A percentile compares a stretch with the other conserved stretches of the same genome.
Evolutionary conservation across 2,888 invertebrate genomes (phyloP).

Genomic region (Pilophorus perplexus): DNA sequence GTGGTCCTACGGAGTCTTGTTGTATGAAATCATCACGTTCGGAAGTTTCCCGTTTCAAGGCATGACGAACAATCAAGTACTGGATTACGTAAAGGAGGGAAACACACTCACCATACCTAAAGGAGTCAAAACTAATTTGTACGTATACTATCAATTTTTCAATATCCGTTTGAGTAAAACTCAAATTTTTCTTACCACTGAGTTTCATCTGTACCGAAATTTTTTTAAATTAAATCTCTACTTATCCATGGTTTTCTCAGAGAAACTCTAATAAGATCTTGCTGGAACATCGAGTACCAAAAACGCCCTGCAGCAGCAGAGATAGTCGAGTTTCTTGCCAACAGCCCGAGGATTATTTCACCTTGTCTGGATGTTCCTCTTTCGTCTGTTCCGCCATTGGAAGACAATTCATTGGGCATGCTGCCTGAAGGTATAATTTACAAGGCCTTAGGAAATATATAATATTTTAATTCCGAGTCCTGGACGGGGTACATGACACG

Average conservation of each 20-base stretch:
- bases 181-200: too few relatives aligned
- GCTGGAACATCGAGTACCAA: constrained; percentile 71
- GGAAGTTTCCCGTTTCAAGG: constrained; percentile 90
- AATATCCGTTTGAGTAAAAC: too few relatives aligned
- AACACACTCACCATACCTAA: constrained; percentile 70
- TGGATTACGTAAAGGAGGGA: constrained; percentile 75
- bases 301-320: constrained; percentile 73
- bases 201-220: too few relatives aligned
- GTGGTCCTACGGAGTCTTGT: constrained; percentile 84
- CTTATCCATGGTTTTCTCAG: too few relatives aligned
- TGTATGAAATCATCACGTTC: constrained; percentile 86
- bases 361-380: constrained; percentile 76
- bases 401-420: constrained; percentile 55
- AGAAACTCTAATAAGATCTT: constrained; percentile 70
- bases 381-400: constrained; percentile 71
- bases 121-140: constrained; percentile 77
- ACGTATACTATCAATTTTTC: constrained; percentile 55
- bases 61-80: constrained; percentile 77
- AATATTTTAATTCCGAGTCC: not conserved
- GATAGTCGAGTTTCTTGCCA: constrained; percentile 77
- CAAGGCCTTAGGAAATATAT: not conserved
- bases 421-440: constrained; percentile 22
- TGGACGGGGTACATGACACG: too few relatives aligned
- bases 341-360: constrained; percentile 69
- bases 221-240: too few relatives aligned